A percentile compares a stretch with the other conserved stretches of the same genome.
Evolutionary conservation across 2,888 invertebrate species (phyloP).

Genomic region (Sacculina carcini): DNA sequence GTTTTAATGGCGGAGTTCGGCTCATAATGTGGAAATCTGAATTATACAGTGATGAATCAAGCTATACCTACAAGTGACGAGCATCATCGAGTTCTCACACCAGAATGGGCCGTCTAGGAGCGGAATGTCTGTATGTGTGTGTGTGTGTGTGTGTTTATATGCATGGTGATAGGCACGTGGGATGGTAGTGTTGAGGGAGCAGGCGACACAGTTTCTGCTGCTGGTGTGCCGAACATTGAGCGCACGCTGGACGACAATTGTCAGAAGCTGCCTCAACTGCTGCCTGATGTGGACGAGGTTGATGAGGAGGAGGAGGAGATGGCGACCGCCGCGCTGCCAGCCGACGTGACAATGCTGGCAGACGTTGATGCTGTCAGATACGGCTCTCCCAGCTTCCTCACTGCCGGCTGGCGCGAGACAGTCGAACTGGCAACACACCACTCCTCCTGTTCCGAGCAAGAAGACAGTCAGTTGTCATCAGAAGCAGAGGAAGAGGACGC

Average conservation of each 20-base stretch:
- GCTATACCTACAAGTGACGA: too few relatives aligned
- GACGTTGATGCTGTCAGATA: conserved; percentile 21
- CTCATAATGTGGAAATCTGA: conserved; percentile 6
- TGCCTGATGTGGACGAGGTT: conserved; percentile 10
- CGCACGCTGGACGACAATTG: conserved; percentile 42
- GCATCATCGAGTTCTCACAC: too few relatives aligned
- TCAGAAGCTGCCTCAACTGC: conserved; percentile 41
- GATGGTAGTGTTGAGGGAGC: neutral
- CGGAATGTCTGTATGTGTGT: too few relatives aligned
- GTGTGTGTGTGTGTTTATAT: too few relatives aligned
- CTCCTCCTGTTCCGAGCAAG: too few relatives aligned
- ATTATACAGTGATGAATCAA: neutral
- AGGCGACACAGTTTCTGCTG: conserved; percentile 14
- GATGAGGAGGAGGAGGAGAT: conserved; percentile 17
- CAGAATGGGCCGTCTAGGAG: too few relatives aligned
- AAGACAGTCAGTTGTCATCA: conserved; percentile 12
- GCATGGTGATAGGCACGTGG: neutral
- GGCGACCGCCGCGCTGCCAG: conserved; percentile 28
- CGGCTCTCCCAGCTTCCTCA: conserved; percentile 25
- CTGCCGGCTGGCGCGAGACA: conserved; percentile 6
- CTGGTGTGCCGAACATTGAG: conserved; percentile 19
- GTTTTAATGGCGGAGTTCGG: too few relatives aligned
- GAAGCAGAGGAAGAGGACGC: conserved; percentile 13
- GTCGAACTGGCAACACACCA: neutral
- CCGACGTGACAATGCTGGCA: conserved; percentile 31